Conservation (phyloP, 2,797 vertebrate genomes). For the Acipenser ruthenus region DNA sequence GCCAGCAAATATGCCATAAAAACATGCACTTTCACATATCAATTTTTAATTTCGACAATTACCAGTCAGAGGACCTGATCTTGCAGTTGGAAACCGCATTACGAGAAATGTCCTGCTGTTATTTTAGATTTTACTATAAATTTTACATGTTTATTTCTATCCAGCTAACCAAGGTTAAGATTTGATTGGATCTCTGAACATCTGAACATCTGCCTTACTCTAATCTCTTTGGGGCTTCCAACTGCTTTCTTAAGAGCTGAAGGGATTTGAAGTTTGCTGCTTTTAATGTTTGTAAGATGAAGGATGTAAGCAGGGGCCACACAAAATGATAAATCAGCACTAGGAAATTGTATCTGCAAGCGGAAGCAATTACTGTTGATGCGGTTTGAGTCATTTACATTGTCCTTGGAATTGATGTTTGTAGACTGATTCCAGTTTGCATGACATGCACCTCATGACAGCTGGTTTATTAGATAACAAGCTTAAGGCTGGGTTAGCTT, state of each 20-base stretch:
- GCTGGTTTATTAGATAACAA: slow-evolving; percentile 17
- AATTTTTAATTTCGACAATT: no score
- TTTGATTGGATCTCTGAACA: no score
- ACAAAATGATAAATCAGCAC: neutral
- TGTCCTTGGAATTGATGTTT: no score
- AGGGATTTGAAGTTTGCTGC: neutral
- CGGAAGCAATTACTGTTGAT: neutral
- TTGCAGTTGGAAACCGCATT: no score
- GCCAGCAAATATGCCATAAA: no score
- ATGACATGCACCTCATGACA: neutral
- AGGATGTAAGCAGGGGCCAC: neutral
- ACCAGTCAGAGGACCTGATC: no score
- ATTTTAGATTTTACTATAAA: no score
- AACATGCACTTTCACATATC: no score
- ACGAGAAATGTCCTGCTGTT: no score
- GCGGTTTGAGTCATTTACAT: neutral
- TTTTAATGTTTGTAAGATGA: neutral
- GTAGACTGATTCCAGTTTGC: neutral
- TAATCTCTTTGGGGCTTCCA: neutral
- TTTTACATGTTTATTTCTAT: no score
- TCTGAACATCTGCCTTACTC: no score
- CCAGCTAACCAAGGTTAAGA: no score
- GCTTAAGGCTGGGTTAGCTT: slow-evolving; percentile 10
- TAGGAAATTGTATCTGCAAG: neutral
- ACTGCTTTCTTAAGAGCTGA: neutral